phyloP scores from a whole-genome alignment of 2,113 vertebrate species.

The Rhodinocichla rosea region DNA sequence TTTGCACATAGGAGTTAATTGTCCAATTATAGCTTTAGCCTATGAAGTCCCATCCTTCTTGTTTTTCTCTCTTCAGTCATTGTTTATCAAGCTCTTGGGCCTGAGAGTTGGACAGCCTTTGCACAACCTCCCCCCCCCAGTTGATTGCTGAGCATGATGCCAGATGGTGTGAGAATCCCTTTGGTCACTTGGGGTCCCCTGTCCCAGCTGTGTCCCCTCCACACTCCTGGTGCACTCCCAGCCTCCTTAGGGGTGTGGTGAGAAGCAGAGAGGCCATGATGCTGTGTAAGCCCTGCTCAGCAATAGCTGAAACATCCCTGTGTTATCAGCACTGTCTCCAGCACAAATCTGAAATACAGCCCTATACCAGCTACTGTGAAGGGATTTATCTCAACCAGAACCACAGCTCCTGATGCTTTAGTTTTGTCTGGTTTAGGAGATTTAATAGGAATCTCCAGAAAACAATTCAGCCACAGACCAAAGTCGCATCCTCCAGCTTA shows the following conservation, averaged over 20 bases:
- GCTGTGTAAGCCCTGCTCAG: not conserved
- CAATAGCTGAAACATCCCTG: not conserved
- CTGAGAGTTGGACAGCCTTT: not conserved
- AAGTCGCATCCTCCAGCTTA: not conserved
- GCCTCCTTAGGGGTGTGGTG: accelerated
- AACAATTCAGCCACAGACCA: not conserved
- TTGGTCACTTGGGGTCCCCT: not conserved
- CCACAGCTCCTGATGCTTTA: not conserved
- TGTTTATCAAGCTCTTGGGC: not conserved
- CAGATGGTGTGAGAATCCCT: not conserved
- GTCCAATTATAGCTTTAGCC: not conserved
- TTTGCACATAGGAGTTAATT: not conserved
- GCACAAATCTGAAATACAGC: not conserved
- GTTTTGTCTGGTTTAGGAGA: not conserved
- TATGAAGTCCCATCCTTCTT: not conserved
- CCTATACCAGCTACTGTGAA: accelerated
- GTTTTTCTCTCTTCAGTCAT: not conserved
- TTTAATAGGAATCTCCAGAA: not conserved
- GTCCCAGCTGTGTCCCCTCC: not conserved
- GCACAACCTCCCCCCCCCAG: accelerated
- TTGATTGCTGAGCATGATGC: not conserved
- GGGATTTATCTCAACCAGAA: not conserved
- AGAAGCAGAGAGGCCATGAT: not conserved
- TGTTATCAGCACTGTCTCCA: not conserved
- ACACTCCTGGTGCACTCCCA: not conserved